Evolutionary conservation across 2,888 invertebrate species (phyloP).

Genomic region (Drosophila recens): DNA sequence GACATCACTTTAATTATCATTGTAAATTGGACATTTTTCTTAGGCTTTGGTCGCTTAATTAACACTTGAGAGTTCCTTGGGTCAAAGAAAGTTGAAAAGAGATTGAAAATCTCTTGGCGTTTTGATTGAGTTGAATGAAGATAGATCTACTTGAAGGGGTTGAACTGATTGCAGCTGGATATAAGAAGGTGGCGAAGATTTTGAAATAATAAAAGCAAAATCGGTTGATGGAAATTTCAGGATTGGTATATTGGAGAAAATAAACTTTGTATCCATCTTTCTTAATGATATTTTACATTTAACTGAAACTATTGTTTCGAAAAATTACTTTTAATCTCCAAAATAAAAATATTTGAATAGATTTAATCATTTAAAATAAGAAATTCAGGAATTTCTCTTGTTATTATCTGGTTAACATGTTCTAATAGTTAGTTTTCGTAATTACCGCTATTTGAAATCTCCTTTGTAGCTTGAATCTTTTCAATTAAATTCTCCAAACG

Average conservation of each 20-base stretch:
- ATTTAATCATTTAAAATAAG: not conserved
- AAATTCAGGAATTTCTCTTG: not conserved
- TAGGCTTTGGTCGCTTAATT: constrained; percentile 1
- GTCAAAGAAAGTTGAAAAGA: constrained; percentile 68
- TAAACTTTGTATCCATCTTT: not conserved
- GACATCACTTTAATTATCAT: constrained; percentile 50
- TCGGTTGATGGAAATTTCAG: not conserved
- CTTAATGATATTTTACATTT: too few species aligned
- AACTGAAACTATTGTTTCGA: too few species aligned
- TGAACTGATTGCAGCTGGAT: constrained; percentile 39
- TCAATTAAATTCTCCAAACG: constrained; percentile 93
- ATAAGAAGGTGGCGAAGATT: not conserved
- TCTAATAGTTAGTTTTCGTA: not conserved
- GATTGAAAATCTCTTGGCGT: constrained; percentile 51
- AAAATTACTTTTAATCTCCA: not conserved
- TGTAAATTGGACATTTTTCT: constrained; percentile 33
- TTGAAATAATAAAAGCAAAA: not conserved
- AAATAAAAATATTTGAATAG: not conserved
- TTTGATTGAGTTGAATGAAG: constrained; percentile 52
- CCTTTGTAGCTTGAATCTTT: constrained; percentile 94
- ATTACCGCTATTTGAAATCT: constrained; percentile 85
- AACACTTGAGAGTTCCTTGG: constrained; percentile 36
- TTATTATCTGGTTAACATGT: not conserved
- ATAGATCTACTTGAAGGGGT: constrained; percentile 33
- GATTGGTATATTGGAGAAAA: not conserved